Base-by-base conservation (phyloP, 2,888 invertebrate species). In the Diabrotica balteata region DNA sequence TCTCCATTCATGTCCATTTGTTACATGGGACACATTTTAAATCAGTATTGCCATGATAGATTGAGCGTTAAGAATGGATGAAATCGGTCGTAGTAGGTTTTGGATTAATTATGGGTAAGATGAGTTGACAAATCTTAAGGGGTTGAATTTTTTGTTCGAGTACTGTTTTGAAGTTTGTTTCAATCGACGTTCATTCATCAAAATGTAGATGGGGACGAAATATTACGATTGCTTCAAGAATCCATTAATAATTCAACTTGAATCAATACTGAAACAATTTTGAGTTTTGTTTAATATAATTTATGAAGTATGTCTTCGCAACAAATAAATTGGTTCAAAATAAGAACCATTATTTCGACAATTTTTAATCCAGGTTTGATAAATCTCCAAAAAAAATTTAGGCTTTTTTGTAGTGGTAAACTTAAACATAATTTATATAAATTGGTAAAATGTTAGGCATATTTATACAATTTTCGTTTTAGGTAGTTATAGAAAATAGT, bases 121-220 rank as follows among this genome's bases (percentile, higher is more conserved):
- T 76, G 76, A 76, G 74, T 76, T 76, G 76, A 76, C 76, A 76
- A 76, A 76, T 76, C 73, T 73, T 72, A 71, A 70, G 63, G 71
- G 72, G 70, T 70, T 69, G 66, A 64, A 64, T 70, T 68, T 72
- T 69, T 68, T 63, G 63, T 66, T 67, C 53, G 60, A 66, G 70
- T 66, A 70, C 70, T 67, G 65, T 72, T 68, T 66, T 68, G 65
- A 62, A 70, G 57, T 68, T 66, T 68, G 66, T 64, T 68, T 17
- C 59, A 55, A 62, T 62, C 55, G 63, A 46, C 58, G 60, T 68
- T 63, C 70, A 68, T 72, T 70, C 66, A 70, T 72, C 70, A 70
- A 67, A 63, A 50, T 59, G 22, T 64, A 52, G 46, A 63, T 47
- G 67, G 44, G 68, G 52, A 49, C 59, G 59, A 66, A 59, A 67